These are phyloP conservation scores for Sorex fumeus DNA, from an alignment of 2,113 vertebrate species.

Conservation along the genomic window DNA sequence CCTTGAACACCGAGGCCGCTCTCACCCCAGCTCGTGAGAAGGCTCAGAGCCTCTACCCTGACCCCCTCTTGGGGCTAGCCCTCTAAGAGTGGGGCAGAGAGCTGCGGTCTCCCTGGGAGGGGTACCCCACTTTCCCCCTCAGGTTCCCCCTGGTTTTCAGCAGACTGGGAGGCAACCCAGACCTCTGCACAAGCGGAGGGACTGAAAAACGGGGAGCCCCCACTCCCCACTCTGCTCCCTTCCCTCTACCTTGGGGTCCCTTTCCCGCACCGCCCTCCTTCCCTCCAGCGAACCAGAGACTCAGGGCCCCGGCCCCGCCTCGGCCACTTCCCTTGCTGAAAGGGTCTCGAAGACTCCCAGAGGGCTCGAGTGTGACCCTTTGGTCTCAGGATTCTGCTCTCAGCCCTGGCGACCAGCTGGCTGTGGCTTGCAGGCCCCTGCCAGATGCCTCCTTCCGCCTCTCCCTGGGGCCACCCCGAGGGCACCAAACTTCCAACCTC, in stretches of 20 bases:
- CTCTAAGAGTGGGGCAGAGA: neutral
- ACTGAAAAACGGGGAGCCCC: too few relatives aligned
- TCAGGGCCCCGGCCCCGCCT: neutral
- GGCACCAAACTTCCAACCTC: neutral
- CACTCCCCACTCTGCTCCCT: neutral
- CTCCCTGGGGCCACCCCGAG: neutral
- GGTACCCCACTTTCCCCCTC: neutral
- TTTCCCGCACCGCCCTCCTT: neutral
- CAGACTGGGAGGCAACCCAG: neutral
- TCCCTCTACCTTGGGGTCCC: neutral
- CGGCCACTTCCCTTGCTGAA: neutral
- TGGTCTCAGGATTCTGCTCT: neutral
- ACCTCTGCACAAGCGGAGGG: neutral
- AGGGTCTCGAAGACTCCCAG: neutral
- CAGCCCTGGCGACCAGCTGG: neutral
- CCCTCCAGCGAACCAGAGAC: neutral
- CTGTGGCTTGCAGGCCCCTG: neutral
- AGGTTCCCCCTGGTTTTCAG: conserved; percentile 76
- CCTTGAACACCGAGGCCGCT: neutral
- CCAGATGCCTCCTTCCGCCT: neutral
- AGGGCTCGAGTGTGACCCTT: too few relatives aligned
- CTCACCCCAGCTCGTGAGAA: neutral
- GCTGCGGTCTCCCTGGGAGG: neutral
- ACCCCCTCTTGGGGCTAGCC: neutral
- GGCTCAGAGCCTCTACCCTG: neutral